Evolutionary conservation across 2,113 vertebrate species (phyloP), one percentile per base, ranked within the genome.

Genomic region (Zosterops japonicus): DNA sequence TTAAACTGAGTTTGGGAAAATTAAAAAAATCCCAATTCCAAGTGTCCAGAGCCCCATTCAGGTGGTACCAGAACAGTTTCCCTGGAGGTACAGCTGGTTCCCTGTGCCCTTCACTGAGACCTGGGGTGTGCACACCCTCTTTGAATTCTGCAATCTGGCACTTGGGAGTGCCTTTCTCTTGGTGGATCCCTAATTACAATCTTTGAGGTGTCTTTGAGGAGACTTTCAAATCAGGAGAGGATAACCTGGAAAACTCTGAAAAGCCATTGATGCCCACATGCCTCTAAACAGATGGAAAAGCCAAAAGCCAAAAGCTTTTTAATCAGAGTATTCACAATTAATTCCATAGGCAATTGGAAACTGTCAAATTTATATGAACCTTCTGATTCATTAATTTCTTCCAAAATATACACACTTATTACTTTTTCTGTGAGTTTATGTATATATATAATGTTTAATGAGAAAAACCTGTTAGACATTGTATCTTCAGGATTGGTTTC

Each of bases 211-310:
- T 39, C 44, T n/a, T 81, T 46, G 18, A 49, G 17, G 44, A 56
- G 25, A 7, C 11, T 56, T 82, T 52, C 1, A 2, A 36, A 19
- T 29, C 18, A 19, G 31, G 52, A 65, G 14, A 67, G 24, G 24
- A 28, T 49, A 56, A 42, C 13, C 57, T 78, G 24, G 33, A 44
- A 71, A 88, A 14, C 18, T 56, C 39, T 78, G 68, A 60, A 89
- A 71, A 82, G 35, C 0, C 8, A 4, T 18, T 7, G 14, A 27
- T n/a, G 14, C 9, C 11, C 47, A 8, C 0, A 0, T n/a, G 18
- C 35, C 21, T 76, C 22, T 31, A 44, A 56, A 24, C 3, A 35
- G 7, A 13, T 56, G 50, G 47, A 29, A 78, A 74, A 92, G 6
- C 19, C 56, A 16, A 57, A 11, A 36, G 2, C 19, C n/a, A n/a